These are phyloP conservation scores for Neostethus bicornis DNA, from an alignment of 2,797 vertebrate species.

Conservation along the genomic window DNA sequence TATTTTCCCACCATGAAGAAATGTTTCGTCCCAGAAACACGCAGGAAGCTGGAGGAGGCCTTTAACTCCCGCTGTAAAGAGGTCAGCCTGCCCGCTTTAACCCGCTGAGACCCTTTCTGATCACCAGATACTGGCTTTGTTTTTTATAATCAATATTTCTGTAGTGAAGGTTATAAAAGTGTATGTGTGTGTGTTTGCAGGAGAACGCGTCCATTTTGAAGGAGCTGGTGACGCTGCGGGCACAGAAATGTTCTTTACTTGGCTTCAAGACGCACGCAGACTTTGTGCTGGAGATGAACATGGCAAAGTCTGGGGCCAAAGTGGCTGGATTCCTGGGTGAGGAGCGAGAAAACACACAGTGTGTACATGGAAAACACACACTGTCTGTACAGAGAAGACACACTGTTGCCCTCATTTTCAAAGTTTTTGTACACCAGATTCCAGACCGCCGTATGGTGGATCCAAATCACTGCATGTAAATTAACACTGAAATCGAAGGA, in stretches of 20 bases:
- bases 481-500: too few relatives aligned
- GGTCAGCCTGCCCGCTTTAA: too few relatives aligned
- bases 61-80: slow-evolving; percentile 97
- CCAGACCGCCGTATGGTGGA: too few relatives aligned
- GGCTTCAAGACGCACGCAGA: slow-evolving; percentile 91
- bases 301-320: slow-evolving; percentile 87
- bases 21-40: slow-evolving; percentile 89
- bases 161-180: too few relatives aligned
- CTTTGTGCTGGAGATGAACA: slow-evolving; percentile 98
- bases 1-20: slow-evolving; percentile 98
- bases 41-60: slow-evolving; percentile 88
- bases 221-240: slow-evolving; percentile 89
- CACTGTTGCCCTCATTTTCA: too few relatives aligned
- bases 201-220: slow-evolving; percentile 91
- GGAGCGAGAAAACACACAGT: background rate
- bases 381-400: too few relatives aligned
- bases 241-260: slow-evolving; percentile 86
- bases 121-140: too few relatives aligned
- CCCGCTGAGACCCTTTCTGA: too few relatives aligned
- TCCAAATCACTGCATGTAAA: too few relatives aligned
- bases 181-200: slow-evolving; percentile 60
- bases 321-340: slow-evolving; percentile 91
- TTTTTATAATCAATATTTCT: too few relatives aligned
- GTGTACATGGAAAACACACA: too few relatives aligned
- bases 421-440: too few relatives aligned